phyloP scores from a whole-genome alignment of 1,140 invertebrate genomes.

The Holotrichia oblita region DNA sequence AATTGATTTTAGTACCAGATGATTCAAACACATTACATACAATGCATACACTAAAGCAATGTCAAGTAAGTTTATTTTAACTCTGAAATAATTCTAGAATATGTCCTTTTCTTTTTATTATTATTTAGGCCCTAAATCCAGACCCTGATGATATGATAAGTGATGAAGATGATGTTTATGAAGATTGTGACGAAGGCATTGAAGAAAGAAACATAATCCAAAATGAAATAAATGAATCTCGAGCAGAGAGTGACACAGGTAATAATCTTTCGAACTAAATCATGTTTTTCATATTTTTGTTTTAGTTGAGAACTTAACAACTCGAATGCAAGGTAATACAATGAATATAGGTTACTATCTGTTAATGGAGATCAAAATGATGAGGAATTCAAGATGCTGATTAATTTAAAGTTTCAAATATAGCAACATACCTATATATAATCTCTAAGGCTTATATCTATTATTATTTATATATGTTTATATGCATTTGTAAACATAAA shows the following conservation, averaged over 20 bases:
- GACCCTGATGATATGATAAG: constrained; percentile 58
- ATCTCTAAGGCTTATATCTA: constrained; percentile 22
- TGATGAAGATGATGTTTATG: constrained; percentile 56
- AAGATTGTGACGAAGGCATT: constrained; percentile 56
- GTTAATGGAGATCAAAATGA: constrained; percentile 54
- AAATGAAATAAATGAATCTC: constrained; percentile 50
- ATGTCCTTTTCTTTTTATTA: neutral
- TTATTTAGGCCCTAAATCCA: constrained; percentile 56
- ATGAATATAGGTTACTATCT: constrained; percentile 49
- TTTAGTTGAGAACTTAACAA: constrained; percentile 53
- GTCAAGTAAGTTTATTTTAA: constrained; percentile 64
- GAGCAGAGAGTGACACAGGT: constrained; percentile 55
- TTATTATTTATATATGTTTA: constrained; percentile 28
- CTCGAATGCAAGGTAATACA: constrained; percentile 50
- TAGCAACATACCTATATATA: no score
- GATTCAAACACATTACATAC: constrained; percentile 66
- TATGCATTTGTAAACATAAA: constrained; percentile 17
- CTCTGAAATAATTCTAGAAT: neutral
- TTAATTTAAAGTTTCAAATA: no score
- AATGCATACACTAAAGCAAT: constrained; percentile 76
- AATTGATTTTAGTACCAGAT: constrained; percentile 75
- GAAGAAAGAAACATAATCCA: constrained; percentile 47
- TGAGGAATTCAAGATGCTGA: constrained; percentile 60
- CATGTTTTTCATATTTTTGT: neutral
- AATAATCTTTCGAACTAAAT: constrained; percentile 18